Percentiles rank a stretch among this genome's conserved stretches.
Conservation (phyloP, 2,113 vertebrate species). For the Crotalus viridis region DNA sequence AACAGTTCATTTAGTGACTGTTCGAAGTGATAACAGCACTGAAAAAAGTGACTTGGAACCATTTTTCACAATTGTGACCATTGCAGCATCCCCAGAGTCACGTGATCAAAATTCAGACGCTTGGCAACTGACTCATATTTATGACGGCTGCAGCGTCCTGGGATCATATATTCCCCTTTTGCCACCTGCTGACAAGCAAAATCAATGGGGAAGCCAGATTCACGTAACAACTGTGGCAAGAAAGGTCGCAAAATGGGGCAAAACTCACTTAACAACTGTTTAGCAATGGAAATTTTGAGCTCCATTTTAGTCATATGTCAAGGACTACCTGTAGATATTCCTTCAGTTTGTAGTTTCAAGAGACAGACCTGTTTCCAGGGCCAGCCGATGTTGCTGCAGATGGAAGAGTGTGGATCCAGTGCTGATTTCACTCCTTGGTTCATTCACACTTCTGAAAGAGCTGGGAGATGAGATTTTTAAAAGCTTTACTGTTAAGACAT, state of each 20-base stretch:
- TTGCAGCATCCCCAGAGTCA: too few species aligned
- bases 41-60: too few species aligned
- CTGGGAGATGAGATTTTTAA: not conserved
- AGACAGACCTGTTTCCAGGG: not conserved
- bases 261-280: not conserved
- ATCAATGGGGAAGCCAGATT: too few species aligned
- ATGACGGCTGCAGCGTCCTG: too few species aligned
- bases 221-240: not conserved
- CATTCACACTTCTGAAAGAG: constrained; percentile 21
- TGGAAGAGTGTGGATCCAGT: constrained; percentile 14
- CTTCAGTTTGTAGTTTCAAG: not conserved
- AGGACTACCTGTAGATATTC: not conserved
- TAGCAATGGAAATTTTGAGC: not conserved
- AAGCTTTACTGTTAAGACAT: not conserved
- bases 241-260: not conserved
- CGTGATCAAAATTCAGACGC: too few species aligned
- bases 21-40: too few species aligned
- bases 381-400: not conserved
- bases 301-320: not conserved
- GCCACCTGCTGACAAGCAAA: too few species aligned
- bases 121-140: too few species aligned
- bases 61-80: too few species aligned
- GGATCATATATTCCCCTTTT: too few species aligned
- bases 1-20: too few species aligned
- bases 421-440: constrained; percentile 17